Evolutionary conservation across 2,888 invertebrate genomes (phyloP), one percentile per base, ranked within the genome.

Genomic region (Alitta virens): DNA sequence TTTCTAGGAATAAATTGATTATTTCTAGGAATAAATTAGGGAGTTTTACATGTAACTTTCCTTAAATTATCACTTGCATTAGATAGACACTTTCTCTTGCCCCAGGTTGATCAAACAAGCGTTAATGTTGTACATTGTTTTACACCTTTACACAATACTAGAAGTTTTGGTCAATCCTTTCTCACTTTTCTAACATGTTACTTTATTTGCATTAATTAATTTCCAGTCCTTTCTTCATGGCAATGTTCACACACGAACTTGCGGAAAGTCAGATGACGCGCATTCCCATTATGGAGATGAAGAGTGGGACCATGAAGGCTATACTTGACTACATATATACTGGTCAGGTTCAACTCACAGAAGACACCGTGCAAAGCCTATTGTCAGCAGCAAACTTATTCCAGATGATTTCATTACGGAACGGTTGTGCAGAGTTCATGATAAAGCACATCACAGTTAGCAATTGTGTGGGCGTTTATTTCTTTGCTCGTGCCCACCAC

Each of bases 371-470:
- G 3, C 80, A 78, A 64, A 71, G 76, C 63, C 68, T 80, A 1
- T 69, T 80, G 26, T 80, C 80, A 1, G 80, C 80, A 3, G 75
- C 79, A 3, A 80, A 80, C 63, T 71, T 78, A 21, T 78, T 80
- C 63, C 80, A 80, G 68, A 67, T 79, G 57, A 66, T 78, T 33
- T 68, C 76, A 0, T 64, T 80, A 40, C 68, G 77, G 9, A 68
- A 71, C 43, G 79, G 78, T 2, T 80, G 80, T 71, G 80, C 78
- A 0, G 76, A 77, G 56, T 80, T 76, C 65, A 79, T 80, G 80
- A 73, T 76, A 65, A 73, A 72, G 40, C 78, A 80, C 57, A 75
- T 80, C 5, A 75, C 69, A 3, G 76, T 76, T 14, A 65, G 69
- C 26, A 80, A 80, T 68, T 78, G 79, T 64, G 76, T 80, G 56